Evolutionary conservation across 1,140 invertebrate genomes (phyloP).

Genomic region (Diuraphis noxia): DNA sequence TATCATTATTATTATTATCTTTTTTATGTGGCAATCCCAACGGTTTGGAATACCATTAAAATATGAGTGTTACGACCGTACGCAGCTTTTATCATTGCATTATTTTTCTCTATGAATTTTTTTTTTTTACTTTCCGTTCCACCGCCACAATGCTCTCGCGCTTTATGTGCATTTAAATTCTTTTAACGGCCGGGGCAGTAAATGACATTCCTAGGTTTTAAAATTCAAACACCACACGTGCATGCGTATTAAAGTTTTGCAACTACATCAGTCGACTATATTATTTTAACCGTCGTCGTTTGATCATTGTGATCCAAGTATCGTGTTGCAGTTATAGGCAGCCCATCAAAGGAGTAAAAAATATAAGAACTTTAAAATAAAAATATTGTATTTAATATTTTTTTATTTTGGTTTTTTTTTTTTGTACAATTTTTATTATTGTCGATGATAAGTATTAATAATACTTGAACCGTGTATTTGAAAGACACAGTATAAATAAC

Average conservation of each 20-base stretch:
- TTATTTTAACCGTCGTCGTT: too few relatives aligned
- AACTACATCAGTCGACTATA: background rate
- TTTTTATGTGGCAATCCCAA: background rate
- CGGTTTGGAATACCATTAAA: constrained; percentile 14
- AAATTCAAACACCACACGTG: background rate
- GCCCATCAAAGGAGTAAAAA: too few relatives aligned
- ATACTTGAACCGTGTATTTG: too few relatives aligned
- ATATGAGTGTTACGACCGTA: constrained; percentile 1
- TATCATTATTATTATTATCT: background rate
- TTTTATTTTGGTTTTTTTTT: too few relatives aligned
- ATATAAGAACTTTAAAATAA: too few relatives aligned
- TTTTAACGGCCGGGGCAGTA: background rate
- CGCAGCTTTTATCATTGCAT: background rate
- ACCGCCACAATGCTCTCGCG: background rate
- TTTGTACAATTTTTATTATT: too few relatives aligned
- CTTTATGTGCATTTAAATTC: background rate
- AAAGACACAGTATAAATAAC: background rate
- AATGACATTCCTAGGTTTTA: background rate
- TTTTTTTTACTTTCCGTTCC: background rate
- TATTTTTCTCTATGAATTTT: constrained; percentile 7
- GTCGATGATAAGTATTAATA: too few relatives aligned
- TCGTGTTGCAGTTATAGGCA: too few relatives aligned
- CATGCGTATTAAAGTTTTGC: background rate
- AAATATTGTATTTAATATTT: too few relatives aligned
- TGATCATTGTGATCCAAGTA: too few relatives aligned